These are phyloP conservation scores for Hippolais icterina DNA, from an alignment of 2,113 vertebrate species.

Conservation along the genomic window DNA sequence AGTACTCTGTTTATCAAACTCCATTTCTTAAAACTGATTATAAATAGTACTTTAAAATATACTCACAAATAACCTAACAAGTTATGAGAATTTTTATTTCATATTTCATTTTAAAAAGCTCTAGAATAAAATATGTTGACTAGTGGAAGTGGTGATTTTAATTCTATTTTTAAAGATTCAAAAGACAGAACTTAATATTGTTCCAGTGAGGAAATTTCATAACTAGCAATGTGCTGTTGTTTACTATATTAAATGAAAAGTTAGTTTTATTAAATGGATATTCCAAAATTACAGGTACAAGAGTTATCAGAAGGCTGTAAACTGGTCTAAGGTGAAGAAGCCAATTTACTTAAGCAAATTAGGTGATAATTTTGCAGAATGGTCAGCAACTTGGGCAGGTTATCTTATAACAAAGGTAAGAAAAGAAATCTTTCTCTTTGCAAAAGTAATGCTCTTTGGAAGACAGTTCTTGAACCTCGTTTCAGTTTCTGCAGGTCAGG, in stretches of 20 bases:
- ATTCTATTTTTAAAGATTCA: neutral
- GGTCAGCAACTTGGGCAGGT: conserved; percentile 96
- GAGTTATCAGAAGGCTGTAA: conserved; percentile 92
- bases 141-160: neutral
- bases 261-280: neutral
- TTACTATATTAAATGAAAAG: neutral
- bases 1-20: neutral
- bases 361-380: conserved; percentile 93
- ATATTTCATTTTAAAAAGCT: neutral
- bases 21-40: neutral
- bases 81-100: neutral
- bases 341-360: conserved; percentile 94
- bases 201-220: neutral
- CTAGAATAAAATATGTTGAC: neutral
- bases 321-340: conserved; percentile 93
- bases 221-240: neutral
- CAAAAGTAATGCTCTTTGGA: neutral
- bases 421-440: neutral
- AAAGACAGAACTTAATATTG: neutral
- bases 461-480: neutral
- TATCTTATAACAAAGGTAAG: conserved; percentile 97
- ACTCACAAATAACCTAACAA: neutral
- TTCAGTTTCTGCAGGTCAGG: neutral
- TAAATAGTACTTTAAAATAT: neutral
- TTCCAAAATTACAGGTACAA: conserved; percentile 86